These are phyloP conservation scores for Protophormia terraenovae DNA, from an alignment of 2,888 invertebrate species.

Conservation along the genomic window DNA sequence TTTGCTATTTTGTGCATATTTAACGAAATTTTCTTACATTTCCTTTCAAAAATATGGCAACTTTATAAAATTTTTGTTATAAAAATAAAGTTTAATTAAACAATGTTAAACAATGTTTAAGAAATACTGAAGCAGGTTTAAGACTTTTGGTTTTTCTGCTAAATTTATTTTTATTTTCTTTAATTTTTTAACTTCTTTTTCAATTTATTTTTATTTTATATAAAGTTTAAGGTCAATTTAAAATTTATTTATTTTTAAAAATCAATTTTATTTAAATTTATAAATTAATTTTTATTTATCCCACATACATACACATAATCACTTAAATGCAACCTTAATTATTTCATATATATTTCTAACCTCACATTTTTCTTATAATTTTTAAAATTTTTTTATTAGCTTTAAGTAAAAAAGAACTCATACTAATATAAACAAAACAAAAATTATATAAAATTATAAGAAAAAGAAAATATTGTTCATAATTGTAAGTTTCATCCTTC, in stretches of 20 bases:
- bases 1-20: too few relatives aligned
- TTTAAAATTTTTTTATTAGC: constrained; percentile 12
- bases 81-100: not conserved
- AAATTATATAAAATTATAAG: not conserved
- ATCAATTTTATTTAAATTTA: not conserved
- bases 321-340: not conserved
- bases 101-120: too few relatives aligned
- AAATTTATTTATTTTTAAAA: not conserved
- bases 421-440: not conserved
- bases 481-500: constrained; percentile 43
- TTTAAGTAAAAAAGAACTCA: constrained; percentile 12
- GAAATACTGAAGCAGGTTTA: too few relatives aligned
- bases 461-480: constrained; percentile 41
- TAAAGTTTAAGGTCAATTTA: not conserved
- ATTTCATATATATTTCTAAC: not conserved
- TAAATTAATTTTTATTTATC: not conserved
- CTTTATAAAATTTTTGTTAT: too few relatives aligned
- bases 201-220: not conserved
- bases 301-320: not conserved
- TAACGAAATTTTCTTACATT: too few relatives aligned
- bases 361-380: not conserved
- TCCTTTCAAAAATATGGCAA: too few relatives aligned
- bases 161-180: not conserved
- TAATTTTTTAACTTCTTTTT: not conserved
- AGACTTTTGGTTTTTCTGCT: too few relatives aligned